Percentiles rank a stretch among this genome's conserved stretches.
phyloP scores from a whole-genome alignment of 2,888 invertebrate genomes.

The Drosophila formosana region DNA sequence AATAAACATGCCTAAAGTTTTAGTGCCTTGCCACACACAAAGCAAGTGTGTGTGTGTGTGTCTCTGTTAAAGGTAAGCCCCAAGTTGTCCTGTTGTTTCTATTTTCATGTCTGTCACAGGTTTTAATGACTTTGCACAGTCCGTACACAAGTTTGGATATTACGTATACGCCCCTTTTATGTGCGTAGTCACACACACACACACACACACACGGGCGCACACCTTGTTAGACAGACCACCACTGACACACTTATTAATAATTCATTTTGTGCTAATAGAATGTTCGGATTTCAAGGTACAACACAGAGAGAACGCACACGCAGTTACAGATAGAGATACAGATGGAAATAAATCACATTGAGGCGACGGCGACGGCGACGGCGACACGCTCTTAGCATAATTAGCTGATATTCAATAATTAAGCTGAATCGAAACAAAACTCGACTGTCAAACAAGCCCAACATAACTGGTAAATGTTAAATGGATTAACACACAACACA shows the following conservation, averaged over 20 bases:
- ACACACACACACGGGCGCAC: constrained; percentile 14
- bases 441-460: constrained; percentile 25
- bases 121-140: constrained; percentile 61
- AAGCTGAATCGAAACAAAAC: constrained; percentile 47
- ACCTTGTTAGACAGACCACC: constrained; percentile 45
- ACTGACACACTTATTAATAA: constrained; percentile 74
- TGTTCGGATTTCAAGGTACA: constrained; percentile 56
- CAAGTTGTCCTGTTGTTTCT: constrained; percentile 54
- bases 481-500: constrained; percentile 9
- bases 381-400: constrained; percentile 60
- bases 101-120: constrained; percentile 58
- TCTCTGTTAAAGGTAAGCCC: constrained; percentile 41
- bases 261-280: constrained; percentile 75
- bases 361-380: constrained; percentile 10
- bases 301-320: constrained; percentile 11
- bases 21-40: background rate
- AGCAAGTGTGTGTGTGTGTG: background rate
- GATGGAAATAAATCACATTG: constrained; percentile 14
- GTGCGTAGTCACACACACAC: constrained; percentile 15
- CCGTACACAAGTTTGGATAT: constrained; percentile 36
- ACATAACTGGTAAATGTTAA: constrained; percentile 24
- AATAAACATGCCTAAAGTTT: constrained; percentile 58
- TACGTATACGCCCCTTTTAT: constrained; percentile 38
- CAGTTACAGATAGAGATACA: background rate
- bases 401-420: constrained; percentile 77